Evolutionary conservation across 2,797 vertebrate genomes (phyloP).

Genomic region (Scomberomorus guttatus): DNA sequence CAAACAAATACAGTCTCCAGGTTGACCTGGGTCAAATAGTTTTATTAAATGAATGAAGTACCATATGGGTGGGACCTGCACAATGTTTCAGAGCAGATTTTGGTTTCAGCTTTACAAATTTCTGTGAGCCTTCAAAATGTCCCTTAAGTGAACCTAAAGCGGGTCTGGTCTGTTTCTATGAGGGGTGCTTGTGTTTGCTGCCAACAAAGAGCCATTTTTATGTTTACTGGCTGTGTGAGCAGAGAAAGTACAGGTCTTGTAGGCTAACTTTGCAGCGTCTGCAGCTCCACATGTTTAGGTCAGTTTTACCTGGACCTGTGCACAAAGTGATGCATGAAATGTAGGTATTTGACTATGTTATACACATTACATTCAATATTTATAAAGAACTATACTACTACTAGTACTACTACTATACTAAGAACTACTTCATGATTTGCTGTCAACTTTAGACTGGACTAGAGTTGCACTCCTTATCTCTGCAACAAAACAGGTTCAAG

Average conservation of each 20-base stretch:
- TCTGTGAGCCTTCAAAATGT: slow-evolving; percentile 16
- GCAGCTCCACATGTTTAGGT: background rate
- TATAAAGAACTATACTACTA: background rate
- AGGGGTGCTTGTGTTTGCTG: slow-evolving; percentile 3
- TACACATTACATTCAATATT: background rate
- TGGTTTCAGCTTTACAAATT: slow-evolving; percentile 50
- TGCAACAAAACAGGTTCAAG: background rate
- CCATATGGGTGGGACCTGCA: slow-evolving; percentile 13
- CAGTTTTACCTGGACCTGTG: background rate
- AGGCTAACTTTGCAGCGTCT: background rate
- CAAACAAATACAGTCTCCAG: background rate
- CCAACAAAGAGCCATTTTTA: background rate
- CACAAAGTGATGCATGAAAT: background rate
- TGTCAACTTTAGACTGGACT: background rate
- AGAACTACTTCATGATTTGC: background rate
- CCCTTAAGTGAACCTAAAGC: slow-evolving; percentile 4
- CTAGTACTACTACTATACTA: too few species aligned
- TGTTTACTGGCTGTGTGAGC: background rate
- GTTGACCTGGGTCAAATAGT: slow-evolving; percentile 22
- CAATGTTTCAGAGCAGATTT: background rate
- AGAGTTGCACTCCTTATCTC: background rate
- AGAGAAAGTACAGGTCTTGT: background rate
- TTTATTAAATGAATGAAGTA: slow-evolving; percentile 2
- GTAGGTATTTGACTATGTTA: slow-evolving; percentile 17
- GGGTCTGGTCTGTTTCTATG: background rate